Percentiles rank a stretch among this genome's conserved stretches.
Evolutionary conservation across 2,888 invertebrate genomes (phyloP).

Genomic region (Serripes groenlandicus): DNA sequence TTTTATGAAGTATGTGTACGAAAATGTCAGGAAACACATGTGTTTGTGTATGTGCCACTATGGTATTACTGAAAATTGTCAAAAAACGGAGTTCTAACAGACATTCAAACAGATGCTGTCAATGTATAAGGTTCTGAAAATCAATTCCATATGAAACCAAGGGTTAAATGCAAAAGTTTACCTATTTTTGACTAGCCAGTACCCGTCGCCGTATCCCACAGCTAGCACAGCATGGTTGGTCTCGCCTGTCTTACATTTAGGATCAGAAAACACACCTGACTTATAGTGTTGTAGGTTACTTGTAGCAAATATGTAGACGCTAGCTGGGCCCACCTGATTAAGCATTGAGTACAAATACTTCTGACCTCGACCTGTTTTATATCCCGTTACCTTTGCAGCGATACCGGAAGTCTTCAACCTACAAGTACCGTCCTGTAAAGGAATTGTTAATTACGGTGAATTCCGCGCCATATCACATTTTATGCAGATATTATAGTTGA

Average conservation of each 20-base stretch:
- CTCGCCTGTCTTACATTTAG: background rate
- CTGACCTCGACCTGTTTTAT: background rate
- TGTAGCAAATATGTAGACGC: conserved; percentile 13
- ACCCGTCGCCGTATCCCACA: conserved; percentile 22
- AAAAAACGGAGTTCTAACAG: too few relatives aligned
- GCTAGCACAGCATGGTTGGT: conserved; percentile 28
- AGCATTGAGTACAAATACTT: background rate
- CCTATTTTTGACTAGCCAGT: conserved; percentile 39
- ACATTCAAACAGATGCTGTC: too few relatives aligned
- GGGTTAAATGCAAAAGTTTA: too few relatives aligned
- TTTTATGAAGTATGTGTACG: too few relatives aligned
- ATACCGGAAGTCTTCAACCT: background rate
- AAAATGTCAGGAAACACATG: too few relatives aligned
- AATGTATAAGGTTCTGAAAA: too few relatives aligned
- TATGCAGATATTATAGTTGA: too few relatives aligned
- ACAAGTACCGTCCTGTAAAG: conserved; percentile 14
- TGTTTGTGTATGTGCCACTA: too few relatives aligned
- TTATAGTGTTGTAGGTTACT: conserved; percentile 16
- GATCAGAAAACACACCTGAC: conserved; percentile 20
- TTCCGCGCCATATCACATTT: too few relatives aligned
- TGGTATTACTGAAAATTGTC: too few relatives aligned
- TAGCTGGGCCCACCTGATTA: conserved; percentile 7
- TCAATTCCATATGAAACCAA: too few relatives aligned
- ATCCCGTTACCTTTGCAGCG: background rate
- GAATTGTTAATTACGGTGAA: background rate